Conservation (phyloP, 2,888 invertebrate species). For the Pterostichus niger region DNA sequence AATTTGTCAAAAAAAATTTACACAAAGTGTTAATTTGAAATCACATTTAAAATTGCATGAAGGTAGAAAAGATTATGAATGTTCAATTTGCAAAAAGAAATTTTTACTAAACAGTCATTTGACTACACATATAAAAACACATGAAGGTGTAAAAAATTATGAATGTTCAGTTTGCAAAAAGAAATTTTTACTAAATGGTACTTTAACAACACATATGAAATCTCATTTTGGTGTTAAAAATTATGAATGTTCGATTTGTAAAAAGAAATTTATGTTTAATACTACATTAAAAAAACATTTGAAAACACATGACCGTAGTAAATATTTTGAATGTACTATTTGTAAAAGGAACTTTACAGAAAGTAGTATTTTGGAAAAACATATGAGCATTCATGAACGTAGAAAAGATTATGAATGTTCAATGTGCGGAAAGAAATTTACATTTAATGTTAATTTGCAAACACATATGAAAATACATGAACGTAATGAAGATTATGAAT, state of each 20-base stretch:
- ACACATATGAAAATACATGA: too few species aligned
- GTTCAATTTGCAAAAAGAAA: neutral
- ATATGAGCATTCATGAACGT: neutral
- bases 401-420: neutral
- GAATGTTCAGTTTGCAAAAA: too few species aligned
- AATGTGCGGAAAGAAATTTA: too few species aligned
- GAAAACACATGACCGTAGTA: neutral
- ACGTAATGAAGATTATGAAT: too few species aligned
- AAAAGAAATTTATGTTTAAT: too few species aligned
- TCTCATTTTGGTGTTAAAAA: too few species aligned
- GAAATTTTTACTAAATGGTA: neutral
- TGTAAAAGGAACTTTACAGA: neutral
- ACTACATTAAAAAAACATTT: neutral
- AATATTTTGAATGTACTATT: neutral
- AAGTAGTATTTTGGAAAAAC: neutral
- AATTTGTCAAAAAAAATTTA: too few species aligned
- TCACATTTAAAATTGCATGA: too few species aligned
- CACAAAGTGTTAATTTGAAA: too few species aligned
- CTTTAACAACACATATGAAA: neutral
- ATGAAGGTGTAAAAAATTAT: neutral
- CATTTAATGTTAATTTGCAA: too few species aligned
- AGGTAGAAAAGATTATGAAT: too few species aligned
- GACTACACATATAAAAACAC: neutral
- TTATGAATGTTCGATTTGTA: neutral
- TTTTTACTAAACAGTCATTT: neutral